Evolutionary conservation across 1,140 invertebrate species (phyloP), one percentile per base, ranked within the genome.

Genomic region (Lutraria rhynchaena): DNA sequence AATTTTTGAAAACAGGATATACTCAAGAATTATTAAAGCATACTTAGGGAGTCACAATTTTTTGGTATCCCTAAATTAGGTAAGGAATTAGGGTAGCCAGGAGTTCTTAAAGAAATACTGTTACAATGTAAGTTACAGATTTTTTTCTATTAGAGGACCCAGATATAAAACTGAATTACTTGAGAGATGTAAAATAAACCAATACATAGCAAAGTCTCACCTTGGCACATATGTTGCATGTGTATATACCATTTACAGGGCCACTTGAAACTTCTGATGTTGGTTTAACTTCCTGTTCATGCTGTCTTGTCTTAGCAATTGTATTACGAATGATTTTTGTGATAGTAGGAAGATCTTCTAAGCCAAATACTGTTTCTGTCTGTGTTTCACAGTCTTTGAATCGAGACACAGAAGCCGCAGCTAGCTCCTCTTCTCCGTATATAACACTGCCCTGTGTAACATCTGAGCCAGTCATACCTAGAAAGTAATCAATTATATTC

Each of bases 331-430:
- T 63, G 0, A 81, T 81, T 49, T 71, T 53, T 46, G 29, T 81
- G 0, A 81, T 63, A 24, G 57, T 58, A 5, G 77, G 67, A 3
- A 71, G 55, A 63, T 81, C 77, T 35, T 71, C 57, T 4, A 81
- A 55, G 22, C 77, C 67, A 49, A 81, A 81, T 53, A 81, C 67
- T 5, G 77, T 70, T 67, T 81, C 77, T 22, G 77, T 81, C 65
- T 81, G 77, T n/a, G 67, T 70, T 7, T 24, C 33, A 24, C 31
- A 41, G 41, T 80, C 76, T 17, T 24, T 19, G 9, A 53, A 53
- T 15, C 53, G 37, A 2, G 63, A 11, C n/a, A 41, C 61, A 24
- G 44, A 1, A 27, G 0, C 41, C 2, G 1, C 31, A 2, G 37
- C 1, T 46, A 49, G 11, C 46, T 15, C 24, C 19, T 67, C n/a